Evolutionary conservation across 2,888 invertebrate genomes (phyloP), one percentile per base, ranked within the genome.

Genomic region (Serripes groenlandicus): DNA sequence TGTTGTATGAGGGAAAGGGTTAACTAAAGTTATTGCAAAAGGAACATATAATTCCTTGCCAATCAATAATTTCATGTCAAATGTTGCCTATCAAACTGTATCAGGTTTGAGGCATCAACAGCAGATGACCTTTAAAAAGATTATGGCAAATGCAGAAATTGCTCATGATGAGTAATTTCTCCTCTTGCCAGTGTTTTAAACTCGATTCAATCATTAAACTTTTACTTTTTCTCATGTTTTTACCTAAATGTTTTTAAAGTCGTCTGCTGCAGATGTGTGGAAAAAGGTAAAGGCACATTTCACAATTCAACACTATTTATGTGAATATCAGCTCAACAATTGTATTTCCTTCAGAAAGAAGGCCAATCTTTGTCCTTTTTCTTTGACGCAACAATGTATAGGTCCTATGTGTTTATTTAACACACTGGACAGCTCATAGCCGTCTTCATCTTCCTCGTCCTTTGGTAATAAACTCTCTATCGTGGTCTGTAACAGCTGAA

Each of bases 401-500:
- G 88, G 86, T 49, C 89, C 89, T 9, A 90, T 52, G 21, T 60
- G 30, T 49, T 86, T 85, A 77, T 82, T 75, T 28, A 90, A 82
- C 23, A 90, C 87, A 88, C 85, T 74, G 54, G 84, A 80, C 30
- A 90, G 71, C 42, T 90, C 88, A 34, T 88, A 90, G 15, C 89
- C 89, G 56, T 88, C 90, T 58, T 90, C 90, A 26, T 87, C 88
- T 32, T 70, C 83, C 21, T 75, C 80, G n/a, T 87, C 88, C 37
- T 69, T 35, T 49, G 89, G 90, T 58, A 90, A 64, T 3, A 90
- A 70, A 30, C 75, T 71, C 52, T 88, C 78, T 34, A 90, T 88
- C 0, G 88, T 88, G 1, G 78, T 62, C 73, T 90, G 88, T 28
- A 81, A 80, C 64, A 90, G 71, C 90, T 90, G 86, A 32, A 83